Conservation (phyloP, 2,113 vertebrate genomes). For the Macaca mulatta region DNA sequence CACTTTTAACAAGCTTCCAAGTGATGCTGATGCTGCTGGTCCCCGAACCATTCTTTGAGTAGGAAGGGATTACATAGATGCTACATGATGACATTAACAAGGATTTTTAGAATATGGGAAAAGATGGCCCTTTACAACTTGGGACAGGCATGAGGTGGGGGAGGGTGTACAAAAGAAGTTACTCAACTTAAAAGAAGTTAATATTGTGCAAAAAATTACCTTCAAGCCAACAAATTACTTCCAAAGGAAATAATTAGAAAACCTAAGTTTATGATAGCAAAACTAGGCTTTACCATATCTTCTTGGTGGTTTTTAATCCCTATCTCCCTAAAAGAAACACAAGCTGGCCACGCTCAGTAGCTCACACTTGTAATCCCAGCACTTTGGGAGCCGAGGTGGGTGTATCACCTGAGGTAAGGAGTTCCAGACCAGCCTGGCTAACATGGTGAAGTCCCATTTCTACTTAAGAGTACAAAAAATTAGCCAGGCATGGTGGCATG, state of each 20-base stretch:
- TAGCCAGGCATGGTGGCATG: too few relatives aligned
- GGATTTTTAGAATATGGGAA: neutral
- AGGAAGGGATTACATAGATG: neutral
- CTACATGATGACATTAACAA: neutral
- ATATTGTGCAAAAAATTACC: neutral
- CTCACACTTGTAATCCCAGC: too few relatives aligned
- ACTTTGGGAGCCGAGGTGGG: too few relatives aligned
- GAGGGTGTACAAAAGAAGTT: neutral
- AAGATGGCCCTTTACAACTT: neutral
- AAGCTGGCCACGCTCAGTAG: neutral
- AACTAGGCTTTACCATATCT: neutral
- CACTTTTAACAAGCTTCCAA: neutral
- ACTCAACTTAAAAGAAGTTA: slow-evolving; percentile 10
- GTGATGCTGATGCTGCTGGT: neutral
- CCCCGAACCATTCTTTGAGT: neutral
- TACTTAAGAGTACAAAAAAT: too few relatives aligned
- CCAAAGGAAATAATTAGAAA: slow-evolving; percentile 16
- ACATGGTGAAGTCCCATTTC: too few relatives aligned
- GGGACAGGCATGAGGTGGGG: neutral
- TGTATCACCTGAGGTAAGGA: too few relatives aligned
- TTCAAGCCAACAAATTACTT: slow-evolving; percentile 33
- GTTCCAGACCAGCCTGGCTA: too few relatives aligned
- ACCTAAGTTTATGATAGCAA: neutral
- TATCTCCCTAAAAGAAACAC: neutral
- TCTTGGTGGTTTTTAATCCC: neutral